Percentiles rank a stretch among this genome's conserved stretches.
Conservation (phyloP, 1,140 invertebrate species). For the Euura saliciscinereae region DNA sequence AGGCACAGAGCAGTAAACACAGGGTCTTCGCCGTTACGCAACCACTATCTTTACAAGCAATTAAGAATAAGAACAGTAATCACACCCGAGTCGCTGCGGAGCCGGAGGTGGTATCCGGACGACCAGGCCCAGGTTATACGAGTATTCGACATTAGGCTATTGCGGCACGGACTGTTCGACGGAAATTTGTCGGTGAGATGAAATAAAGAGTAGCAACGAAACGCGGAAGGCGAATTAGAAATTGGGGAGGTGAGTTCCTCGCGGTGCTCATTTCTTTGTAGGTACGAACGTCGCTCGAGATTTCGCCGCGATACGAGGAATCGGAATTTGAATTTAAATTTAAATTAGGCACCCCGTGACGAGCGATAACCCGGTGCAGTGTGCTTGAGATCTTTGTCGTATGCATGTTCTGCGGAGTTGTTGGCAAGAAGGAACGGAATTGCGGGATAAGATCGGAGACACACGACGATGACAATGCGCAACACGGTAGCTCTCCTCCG, state of each 20-base stretch:
- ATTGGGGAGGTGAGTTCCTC: background rate
- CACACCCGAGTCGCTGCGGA: conserved; percentile 8
- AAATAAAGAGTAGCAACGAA: background rate
- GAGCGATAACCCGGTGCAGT: too few relatives aligned
- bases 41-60: conserved; percentile 10
- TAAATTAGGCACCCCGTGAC: too few relatives aligned
- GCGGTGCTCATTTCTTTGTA: background rate
- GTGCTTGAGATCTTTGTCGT: too few relatives aligned
- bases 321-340: too few relatives aligned
- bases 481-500: too few relatives aligned
- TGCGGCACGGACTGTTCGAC: background rate
- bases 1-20: background rate
- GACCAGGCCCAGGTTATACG: background rate
- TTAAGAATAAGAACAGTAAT: conserved; percentile 21
- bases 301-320: too few relatives aligned
- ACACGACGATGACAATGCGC: too few relatives aligned
- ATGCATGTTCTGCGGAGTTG: too few relatives aligned
- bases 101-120: background rate
- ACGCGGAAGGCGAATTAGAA: background rate
- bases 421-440: too few relatives aligned
- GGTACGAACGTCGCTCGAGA: too few relatives aligned
- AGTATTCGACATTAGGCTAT: background rate
- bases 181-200: background rate
- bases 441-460: too few relatives aligned
- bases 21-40: background rate